Conservation (phyloP, 2,113 vertebrate species). For the Eublepharis macularius region DNA sequence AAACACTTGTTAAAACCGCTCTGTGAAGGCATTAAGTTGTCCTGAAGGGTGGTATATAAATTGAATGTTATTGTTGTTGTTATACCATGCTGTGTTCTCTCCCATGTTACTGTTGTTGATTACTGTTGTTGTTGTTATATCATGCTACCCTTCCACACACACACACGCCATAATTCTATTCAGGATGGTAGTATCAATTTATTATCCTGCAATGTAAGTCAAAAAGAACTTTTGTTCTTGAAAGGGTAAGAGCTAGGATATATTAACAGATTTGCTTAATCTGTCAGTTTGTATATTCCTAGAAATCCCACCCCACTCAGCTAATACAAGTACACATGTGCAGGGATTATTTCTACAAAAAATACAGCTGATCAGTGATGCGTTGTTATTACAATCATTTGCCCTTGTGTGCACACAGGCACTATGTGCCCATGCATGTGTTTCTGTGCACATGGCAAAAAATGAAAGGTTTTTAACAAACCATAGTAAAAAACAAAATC, state of each 20-base stretch:
- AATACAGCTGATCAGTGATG: neutral
- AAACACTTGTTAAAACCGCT: too few species aligned
- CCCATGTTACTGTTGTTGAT: too few species aligned
- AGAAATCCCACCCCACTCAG: neutral
- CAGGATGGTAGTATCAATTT: too few species aligned
- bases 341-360: neutral
- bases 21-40: too few species aligned
- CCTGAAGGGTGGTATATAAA: too few species aligned
- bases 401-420: too few species aligned
- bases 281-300: neutral
- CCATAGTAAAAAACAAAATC: neutral
- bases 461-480: neutral
- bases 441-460: neutral
- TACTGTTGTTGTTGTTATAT: too few species aligned
- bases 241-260: constrained; percentile 17
- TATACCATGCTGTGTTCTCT: too few species aligned
- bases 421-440: neutral
- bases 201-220: neutral
- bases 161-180: too few species aligned
- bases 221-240: constrained; percentile 9
- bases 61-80: too few species aligned
- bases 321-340: neutral
- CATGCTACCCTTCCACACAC: too few species aligned
- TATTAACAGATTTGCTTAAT: neutral
- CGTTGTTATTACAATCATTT: neutral